These are phyloP conservation scores for Reticulitermes lucifugus DNA, from an alignment of 2,888 invertebrate genomes.

Conservation along the genomic window DNA sequence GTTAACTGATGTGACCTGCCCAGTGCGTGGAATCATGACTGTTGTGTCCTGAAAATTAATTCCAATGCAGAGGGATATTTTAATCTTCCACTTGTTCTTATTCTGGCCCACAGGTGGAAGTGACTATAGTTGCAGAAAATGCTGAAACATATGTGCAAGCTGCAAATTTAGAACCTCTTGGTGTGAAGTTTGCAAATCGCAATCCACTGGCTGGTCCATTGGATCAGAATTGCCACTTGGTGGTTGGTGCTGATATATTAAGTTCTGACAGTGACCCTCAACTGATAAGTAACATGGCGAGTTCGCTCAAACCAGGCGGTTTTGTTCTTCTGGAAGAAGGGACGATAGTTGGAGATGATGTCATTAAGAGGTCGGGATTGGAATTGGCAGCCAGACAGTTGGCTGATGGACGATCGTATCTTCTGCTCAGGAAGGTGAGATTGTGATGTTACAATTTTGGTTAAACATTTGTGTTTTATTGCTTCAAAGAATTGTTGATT, in stretches of 20 bases:
- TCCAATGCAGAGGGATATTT: background rate
- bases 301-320: conserved; percentile 75
- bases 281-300: conserved; percentile 70
- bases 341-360: conserved; percentile 57
- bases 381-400: conserved; percentile 72
- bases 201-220: conserved; percentile 71
- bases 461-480: too few relatives aligned
- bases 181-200: conserved; percentile 74
- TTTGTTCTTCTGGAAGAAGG: conserved; percentile 82
- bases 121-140: conserved; percentile 69
- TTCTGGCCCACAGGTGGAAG: conserved; percentile 63
- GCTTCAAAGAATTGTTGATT: too few relatives aligned
- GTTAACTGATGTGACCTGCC: too few relatives aligned
- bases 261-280: conserved; percentile 64
- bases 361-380: conserved; percentile 63
- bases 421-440: conserved; percentile 73
- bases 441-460: background rate
- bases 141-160: conserved; percentile 67
- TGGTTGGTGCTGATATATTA: conserved; percentile 73
- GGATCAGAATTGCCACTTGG: conserved; percentile 77
- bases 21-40: too few relatives aligned
- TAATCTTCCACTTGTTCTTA: background rate
- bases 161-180: conserved; percentile 69
- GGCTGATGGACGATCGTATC: conserved; percentile 73
- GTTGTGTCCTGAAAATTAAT: background rate